phyloP scores from a whole-genome alignment of 2,888 invertebrate species.

The Scrobipalpa costella region DNA sequence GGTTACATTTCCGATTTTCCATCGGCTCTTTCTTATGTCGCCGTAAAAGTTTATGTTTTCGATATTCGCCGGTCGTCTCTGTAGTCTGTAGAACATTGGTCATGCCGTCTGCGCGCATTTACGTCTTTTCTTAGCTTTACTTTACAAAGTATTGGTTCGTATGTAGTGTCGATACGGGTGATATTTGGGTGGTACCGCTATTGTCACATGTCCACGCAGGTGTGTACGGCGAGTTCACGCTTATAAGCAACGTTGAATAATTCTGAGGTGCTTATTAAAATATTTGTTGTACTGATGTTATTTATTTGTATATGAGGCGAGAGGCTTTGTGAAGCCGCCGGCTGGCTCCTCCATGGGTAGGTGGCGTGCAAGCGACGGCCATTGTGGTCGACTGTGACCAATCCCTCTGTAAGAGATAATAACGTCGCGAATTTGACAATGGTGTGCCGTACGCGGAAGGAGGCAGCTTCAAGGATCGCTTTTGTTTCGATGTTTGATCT shows the following conservation, averaged over 20 bases:
- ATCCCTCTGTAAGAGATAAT: conserved; percentile 66
- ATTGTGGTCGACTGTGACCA: conserved; percentile 70
- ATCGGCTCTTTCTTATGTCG: conserved; percentile 61
- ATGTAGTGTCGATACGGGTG: conserved; percentile 35
- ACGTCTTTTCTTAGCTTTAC: conserved; percentile 40
- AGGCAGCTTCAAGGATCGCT: conserved; percentile 6
- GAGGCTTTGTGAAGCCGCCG: conserved; percentile 68
- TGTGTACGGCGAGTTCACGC: conserved; percentile 65
- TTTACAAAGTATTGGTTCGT: conserved; percentile 13
- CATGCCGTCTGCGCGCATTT: conserved; percentile 68
- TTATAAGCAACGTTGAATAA: conserved; percentile 71
- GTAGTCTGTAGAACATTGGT: conserved; percentile 59
- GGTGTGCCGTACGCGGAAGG: conserved; percentile 36
- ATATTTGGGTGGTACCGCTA: conserved; percentile 33
- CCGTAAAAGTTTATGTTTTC: conserved; percentile 73
- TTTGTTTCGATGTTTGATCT: conserved; percentile 20
- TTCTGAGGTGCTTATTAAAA: conserved; percentile 79
- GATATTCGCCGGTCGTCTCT: conserved; percentile 61
- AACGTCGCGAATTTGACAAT: conserved; percentile 62
- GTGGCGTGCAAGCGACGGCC: no score
- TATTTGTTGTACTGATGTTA: conserved; percentile 79
- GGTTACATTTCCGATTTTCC: conserved; percentile 75
- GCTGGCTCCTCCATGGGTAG: conserved; percentile 54
- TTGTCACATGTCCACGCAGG: conserved; percentile 48
- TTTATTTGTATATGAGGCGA: conserved; percentile 75